Conservation (phyloP, 2,888 invertebrate species). For the Lycophotia porphyrea region DNA sequence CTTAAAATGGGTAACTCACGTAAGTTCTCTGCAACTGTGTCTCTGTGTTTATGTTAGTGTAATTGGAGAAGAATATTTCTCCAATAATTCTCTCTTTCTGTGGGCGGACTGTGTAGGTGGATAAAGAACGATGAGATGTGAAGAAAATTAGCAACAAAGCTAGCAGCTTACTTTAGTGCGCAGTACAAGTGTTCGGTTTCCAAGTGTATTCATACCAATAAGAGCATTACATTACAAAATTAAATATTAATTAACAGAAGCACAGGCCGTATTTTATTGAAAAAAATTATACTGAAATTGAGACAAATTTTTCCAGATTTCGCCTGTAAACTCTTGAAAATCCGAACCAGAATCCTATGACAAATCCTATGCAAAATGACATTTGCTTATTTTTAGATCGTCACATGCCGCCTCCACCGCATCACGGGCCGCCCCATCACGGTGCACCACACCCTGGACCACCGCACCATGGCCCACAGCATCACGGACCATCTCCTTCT, state of each 20-base stretch:
- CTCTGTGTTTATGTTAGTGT: not conserved
- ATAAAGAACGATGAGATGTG: not conserved
- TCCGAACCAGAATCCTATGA: no score
- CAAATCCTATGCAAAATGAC: not conserved
- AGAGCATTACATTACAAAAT: not conserved
- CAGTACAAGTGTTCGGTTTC: conserved; percentile 1
- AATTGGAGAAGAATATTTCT: not conserved
- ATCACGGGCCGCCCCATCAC: conserved; percentile 59
- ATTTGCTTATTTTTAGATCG: conserved; percentile 53
- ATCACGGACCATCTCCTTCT: conserved; percentile 30
- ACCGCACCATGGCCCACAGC: conserved; percentile 54
- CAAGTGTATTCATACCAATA: not conserved
- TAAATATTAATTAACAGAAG: not conserved
- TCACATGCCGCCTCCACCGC: conserved; percentile 70
- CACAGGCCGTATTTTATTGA: not conserved
- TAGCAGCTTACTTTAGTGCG: not conserved
- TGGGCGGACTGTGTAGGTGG: no score
- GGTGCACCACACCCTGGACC: conserved; percentile 35
- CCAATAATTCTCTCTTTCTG: not conserved
- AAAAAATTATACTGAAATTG: not conserved
- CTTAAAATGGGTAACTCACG: conserved; percentile 50
- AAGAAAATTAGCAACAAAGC: not conserved
- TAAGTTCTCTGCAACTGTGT: conserved; percentile 39
- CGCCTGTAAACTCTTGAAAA: no score
- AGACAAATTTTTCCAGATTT: not conserved